phyloP scores from a whole-genome alignment of 2,113 vertebrate species.

The Excalfactoria chinensis region DNA sequence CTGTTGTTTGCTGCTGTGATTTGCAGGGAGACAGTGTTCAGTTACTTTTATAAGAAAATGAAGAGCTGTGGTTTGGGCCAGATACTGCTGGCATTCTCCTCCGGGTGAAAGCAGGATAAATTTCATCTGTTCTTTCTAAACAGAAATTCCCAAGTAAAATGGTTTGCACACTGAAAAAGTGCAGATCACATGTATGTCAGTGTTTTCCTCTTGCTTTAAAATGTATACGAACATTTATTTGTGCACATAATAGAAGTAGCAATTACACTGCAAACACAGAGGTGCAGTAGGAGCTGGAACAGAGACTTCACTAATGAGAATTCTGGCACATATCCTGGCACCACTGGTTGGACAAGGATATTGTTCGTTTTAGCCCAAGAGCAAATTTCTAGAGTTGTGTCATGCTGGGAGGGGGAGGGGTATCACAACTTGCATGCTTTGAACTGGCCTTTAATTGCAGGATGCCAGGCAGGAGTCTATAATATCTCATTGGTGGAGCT shows the following conservation, averaged over 20 bases:
- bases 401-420: slow-evolving; percentile 24
- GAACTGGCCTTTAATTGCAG: slow-evolving; percentile 24
- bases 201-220: not conserved
- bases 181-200: not conserved
- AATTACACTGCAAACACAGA: fast-evolving
- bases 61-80: not conserved
- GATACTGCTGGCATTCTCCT: not conserved
- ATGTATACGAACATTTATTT: not conserved
- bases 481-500: not conserved
- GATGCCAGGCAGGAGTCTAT: slow-evolving; percentile 22
- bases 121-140: not conserved
- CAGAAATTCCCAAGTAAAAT: not conserved
- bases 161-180: not conserved
- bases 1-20: not conserved
- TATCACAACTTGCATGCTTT: not conserved
- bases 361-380: slow-evolving; percentile 45
- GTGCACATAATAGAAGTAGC: not conserved
- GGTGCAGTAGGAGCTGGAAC: not conserved
- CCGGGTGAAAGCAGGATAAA: not conserved
- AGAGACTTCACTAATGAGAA: not conserved
- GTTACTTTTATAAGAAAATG: not conserved
- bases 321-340: slow-evolving; percentile 56
- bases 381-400: slow-evolving; percentile 48
- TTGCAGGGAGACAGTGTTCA: not conserved
- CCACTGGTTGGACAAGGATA: slow-evolving; percentile 63